phyloP scores from a whole-genome alignment of 2,888 invertebrate genomes.

The Netelia inedita region DNA sequence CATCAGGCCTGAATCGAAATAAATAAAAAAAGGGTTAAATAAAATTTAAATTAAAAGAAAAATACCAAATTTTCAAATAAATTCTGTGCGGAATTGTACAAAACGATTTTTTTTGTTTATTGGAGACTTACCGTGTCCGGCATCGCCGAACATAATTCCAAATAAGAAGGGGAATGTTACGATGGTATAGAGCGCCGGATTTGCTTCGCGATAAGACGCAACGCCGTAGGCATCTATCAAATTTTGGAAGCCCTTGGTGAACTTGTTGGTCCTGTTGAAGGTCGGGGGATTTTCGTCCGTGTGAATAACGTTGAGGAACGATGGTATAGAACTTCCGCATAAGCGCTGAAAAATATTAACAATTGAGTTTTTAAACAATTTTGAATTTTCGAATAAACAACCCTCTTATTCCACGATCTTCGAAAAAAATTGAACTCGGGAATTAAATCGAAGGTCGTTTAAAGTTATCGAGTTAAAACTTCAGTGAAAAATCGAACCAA shows the following conservation, averaged over 20 bases:
- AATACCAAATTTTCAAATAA: not conserved
- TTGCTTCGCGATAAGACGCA: conserved; percentile 96
- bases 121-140: conserved; percentile 90
- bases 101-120: conserved; percentile 17
- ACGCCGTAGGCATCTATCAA: conserved; percentile 97
- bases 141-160: conserved; percentile 98
- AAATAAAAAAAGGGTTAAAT: not conserved
- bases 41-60: not conserved
- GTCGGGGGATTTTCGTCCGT: conserved; percentile 94
- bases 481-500: conserved; percentile 83
- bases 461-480: not conserved
- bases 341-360: conserved; percentile 85
- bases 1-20: conserved; percentile 87
- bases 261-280: conserved; percentile 96
- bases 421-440: too few species aligned
- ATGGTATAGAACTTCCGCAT: conserved; percentile 95
- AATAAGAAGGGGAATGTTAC: conserved; percentile 98
- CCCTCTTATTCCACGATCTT: too few species aligned
- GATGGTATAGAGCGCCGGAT: conserved; percentile 92
- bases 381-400: not conserved
- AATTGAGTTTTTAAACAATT: not conserved
- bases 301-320: conserved; percentile 96
- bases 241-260: conserved; percentile 96
- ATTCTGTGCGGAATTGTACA: not conserved
- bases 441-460: not conserved